Evolutionary conservation across 2,113 vertebrate genomes (phyloP).

Genomic region (Paramisgurnus dabryanus): DNA sequence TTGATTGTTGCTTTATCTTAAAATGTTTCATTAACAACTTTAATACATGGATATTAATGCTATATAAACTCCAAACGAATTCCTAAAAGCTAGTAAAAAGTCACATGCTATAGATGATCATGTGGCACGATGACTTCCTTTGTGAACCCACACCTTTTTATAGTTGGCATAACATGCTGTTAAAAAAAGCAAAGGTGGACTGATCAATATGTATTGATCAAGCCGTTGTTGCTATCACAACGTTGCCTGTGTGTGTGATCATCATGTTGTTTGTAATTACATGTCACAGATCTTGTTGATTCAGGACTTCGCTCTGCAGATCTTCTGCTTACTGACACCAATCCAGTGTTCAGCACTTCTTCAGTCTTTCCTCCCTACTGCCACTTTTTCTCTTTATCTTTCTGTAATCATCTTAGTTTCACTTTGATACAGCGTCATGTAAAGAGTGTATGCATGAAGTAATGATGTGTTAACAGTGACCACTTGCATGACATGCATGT

Average conservation of each 20-base stretch:
- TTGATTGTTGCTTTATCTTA: background rate
- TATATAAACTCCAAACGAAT: background rate
- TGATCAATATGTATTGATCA: constrained; percentile 70
- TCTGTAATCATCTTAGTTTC: background rate
- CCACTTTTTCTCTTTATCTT: background rate
- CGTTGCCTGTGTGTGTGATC: constrained; percentile 36
- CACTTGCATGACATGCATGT: constrained; percentile 6
- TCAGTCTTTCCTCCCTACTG: background rate
- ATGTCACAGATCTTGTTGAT: constrained; percentile 43
- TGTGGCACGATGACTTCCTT: constrained; percentile 21
- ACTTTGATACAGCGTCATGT: constrained; percentile 23
- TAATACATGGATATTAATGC: background rate
- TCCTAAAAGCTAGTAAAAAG: background rate
- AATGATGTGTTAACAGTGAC: constrained; percentile 39
- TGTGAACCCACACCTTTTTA: constrained; percentile 9
- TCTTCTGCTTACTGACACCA: constrained; percentile 4
- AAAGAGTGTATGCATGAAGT: constrained; percentile 34
- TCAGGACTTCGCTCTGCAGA: constrained; percentile 40
- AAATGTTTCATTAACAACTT: background rate
- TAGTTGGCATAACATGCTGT: constrained; percentile 57
- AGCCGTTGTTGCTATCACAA: constrained; percentile 31
- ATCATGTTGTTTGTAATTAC: constrained; percentile 48
- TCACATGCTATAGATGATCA: background rate
- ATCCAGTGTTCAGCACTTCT: constrained; percentile 9
- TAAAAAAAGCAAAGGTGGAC: constrained; percentile 65